phyloP scores from a whole-genome alignment of 2,113 vertebrate genomes.

The Tylochromis polylepis region DNA sequence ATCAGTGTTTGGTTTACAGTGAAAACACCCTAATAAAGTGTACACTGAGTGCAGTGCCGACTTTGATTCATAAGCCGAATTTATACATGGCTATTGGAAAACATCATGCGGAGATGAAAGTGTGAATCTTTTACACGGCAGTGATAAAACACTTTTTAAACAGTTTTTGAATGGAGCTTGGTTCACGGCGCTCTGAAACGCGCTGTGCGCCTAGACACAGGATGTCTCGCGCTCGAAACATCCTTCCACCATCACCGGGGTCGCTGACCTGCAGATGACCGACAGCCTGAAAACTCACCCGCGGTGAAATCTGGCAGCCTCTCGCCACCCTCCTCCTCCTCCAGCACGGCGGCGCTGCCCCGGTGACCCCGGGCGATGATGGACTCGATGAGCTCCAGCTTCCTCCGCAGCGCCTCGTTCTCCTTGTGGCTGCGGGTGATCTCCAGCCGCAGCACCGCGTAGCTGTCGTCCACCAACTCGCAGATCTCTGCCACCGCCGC shows the following conservation, averaged over 20 bases:
- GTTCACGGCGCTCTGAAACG: background rate
- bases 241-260: background rate
- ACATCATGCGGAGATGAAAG: rapidly evolving
- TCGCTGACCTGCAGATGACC: rapidly evolving
- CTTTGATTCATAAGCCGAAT: background rate
- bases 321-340: background rate
- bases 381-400: constrained; percentile 59
- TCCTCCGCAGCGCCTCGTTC: constrained; percentile 56
- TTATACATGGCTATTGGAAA: background rate
- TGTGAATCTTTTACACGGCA: background rate
- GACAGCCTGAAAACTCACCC: constrained; percentile 21
- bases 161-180: background rate
- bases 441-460: constrained; percentile 51
- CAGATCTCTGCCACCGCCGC: constrained; percentile 67
- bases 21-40: background rate
- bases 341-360: background rate
- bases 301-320: background rate
- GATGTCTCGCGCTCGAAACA: background rate
- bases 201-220: rapidly evolving
- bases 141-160: background rate
- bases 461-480: constrained; percentile 60
- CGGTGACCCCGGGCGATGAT: constrained; percentile 48
- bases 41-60: background rate
- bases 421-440: constrained; percentile 49
- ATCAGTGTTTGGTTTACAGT: background rate